Conservation (phyloP, 2,113 vertebrate genomes). For the Microcebus ravelobensis region DNA sequence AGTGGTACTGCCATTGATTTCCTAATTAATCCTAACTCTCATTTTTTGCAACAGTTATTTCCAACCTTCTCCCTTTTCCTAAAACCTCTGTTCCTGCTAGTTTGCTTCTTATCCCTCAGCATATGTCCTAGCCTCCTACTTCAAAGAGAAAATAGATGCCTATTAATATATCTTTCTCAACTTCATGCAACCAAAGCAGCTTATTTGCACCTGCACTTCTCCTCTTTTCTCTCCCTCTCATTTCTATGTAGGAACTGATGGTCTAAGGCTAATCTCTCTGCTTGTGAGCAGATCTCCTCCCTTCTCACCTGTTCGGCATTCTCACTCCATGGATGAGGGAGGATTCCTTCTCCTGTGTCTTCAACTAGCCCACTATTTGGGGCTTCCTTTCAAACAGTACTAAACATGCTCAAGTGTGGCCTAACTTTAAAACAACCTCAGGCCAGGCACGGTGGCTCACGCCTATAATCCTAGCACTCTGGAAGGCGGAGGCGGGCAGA, state of each 20-base stretch:
- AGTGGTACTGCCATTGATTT: neutral
- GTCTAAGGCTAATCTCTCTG: neutral
- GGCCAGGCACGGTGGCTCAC: too few relatives aligned
- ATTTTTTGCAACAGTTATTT: slow-evolving; percentile 43
- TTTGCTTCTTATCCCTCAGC: slow-evolving; percentile 43
- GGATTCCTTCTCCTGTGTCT: neutral
- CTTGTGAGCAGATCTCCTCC: neutral
- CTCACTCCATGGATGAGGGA: neutral
- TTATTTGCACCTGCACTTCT: neutral
- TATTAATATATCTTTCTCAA: slow-evolving; percentile 1
- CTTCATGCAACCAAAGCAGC: slow-evolving; percentile 18
- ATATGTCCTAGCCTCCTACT: slow-evolving; percentile 56
- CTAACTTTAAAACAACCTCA: neutral
- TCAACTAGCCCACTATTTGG: neutral
- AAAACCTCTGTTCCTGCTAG: slow-evolving; percentile 29
- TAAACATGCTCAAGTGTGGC: neutral
- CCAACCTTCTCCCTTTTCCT: neutral
- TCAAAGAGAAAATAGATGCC: slow-evolving; percentile 65
- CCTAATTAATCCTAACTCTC: slow-evolving; percentile 11
- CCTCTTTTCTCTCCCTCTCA: neutral
- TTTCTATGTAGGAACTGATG: neutral
- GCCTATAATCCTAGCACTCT: too few relatives aligned
- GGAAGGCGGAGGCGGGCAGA: too few relatives aligned
- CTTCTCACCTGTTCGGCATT: neutral
- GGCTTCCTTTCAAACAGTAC: neutral